Base-by-base conservation (phyloP, 2,797 vertebrate genomes). In the Tokudaia muenninki region DNA sequence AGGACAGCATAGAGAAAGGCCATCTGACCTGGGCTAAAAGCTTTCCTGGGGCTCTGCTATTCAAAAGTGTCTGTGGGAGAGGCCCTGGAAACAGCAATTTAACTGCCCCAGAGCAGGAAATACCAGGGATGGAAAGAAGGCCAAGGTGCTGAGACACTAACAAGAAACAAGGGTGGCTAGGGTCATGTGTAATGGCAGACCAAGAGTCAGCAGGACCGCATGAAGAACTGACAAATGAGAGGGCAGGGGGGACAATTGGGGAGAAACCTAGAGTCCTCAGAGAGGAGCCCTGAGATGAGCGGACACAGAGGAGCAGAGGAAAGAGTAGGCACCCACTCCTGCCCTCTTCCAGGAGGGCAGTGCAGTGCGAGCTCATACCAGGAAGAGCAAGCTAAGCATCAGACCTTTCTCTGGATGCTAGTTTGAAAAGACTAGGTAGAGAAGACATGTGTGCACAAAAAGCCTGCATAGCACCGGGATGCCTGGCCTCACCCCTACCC, bases 331-430 rank as follows among this genome's bases (percentile, higher is more conserved):
- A 41, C 11, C 52, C 10, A 31, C 26, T 52, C 34, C 50, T 2
- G 4, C 26, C 37, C 13, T 19, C 57, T 17, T 19, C 34, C 0
- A 1, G 8, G 79, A 34, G 5, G 41, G 41, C 26, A 17, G 9
- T 0, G 8, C 2, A 1, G 3, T 3, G 22, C 0, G 31, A 91
- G 41, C 17, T 55, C 22, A 4, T 0, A 1, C 31, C 77, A 22
- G 77, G 55, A 57, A 84, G 37, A 21, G 4, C 0, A 2, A 0
- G 65, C 3, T 34, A 22, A 44, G 34, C 14, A 16, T 24, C 10
- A 41, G 11, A 65, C 34, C 72, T 44, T 90, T 94, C 88, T 34
- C 47, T 41, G 75, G 75, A 24, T 81, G 24, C 77, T 78, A 50
- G 29, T 77, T 82, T 94, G 80, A 70, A 34, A 29, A 77, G 90